phyloP scores from a whole-genome alignment of 1,140 invertebrate genomes.

The Pomphorhynchus laevis region DNA sequence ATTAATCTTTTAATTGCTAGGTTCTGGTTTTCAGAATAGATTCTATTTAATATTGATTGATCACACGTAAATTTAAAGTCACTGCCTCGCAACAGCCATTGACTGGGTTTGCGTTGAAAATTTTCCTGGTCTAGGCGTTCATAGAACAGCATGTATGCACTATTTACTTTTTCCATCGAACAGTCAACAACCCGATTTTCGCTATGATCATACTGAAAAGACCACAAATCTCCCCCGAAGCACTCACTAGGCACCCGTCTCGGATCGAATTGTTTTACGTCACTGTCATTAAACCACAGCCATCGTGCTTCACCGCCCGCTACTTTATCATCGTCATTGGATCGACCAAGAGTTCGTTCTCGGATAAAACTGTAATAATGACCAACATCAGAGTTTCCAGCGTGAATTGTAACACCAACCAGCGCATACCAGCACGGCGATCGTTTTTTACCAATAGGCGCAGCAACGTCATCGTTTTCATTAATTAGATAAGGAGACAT shows the following conservation, averaged over 20 bases:
- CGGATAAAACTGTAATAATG: constrained; percentile 85
- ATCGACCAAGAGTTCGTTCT: constrained; percentile 21
- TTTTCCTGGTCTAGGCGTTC: constrained; percentile 31
- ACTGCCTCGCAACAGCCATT: too few relatives aligned
- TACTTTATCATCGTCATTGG: constrained; percentile 14
- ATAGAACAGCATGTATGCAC: constrained; percentile 83
- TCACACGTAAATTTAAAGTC: too few relatives aligned
- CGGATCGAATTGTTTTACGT: constrained; percentile 69
- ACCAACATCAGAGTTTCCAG: constrained; percentile 66
- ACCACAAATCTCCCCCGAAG: constrained; percentile 77
- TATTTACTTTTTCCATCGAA: constrained; percentile 77
- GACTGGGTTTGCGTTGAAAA: too few relatives aligned
- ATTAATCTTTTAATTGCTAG: too few relatives aligned
- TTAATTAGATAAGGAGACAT: constrained; percentile 58
- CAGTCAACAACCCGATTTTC: constrained; percentile 86
- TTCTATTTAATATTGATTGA: too few relatives aligned
- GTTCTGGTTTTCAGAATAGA: too few relatives aligned
- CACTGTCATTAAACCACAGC: constrained; percentile 67
- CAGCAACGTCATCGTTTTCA: constrained; percentile 6
- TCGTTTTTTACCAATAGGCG: too few relatives aligned
- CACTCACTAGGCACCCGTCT: constrained; percentile 57
- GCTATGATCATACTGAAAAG: constrained; percentile 67
- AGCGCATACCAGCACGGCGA: constrained; percentile 36
- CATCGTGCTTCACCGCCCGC: too few relatives aligned
- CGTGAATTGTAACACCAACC: constrained; percentile 73